A percentile compares a stretch with the other conserved stretches of the same genome.
These are phyloP conservation scores for Teleogryllus occipitalis DNA, from an alignment of 1,140 invertebrate species.

Conservation along the genomic window DNA sequence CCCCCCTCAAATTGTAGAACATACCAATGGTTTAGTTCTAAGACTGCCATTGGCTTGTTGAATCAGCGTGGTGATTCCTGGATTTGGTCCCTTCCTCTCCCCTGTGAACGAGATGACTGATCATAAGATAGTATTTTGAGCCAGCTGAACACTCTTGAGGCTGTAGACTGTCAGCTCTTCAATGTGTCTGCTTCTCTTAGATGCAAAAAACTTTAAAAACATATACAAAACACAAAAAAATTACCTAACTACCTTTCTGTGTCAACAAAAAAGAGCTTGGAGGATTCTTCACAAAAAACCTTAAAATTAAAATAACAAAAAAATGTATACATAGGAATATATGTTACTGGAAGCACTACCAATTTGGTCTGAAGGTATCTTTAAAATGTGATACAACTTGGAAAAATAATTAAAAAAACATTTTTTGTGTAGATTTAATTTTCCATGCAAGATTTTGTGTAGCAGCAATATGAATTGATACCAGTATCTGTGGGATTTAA, in stretches of 20 bases:
- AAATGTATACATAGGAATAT: constrained; percentile 20
- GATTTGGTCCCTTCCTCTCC: constrained; percentile 1
- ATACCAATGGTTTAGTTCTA: neutral
- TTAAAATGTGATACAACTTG: constrained; percentile 18
- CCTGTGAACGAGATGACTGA: constrained; percentile 12
- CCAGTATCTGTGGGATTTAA: constrained; percentile 11
- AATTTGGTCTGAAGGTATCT: constrained; percentile 22
- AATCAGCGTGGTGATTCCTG: neutral
- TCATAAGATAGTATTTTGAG: constrained; percentile 16
- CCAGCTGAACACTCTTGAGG: constrained; percentile 18
- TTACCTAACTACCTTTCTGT: constrained; percentile 20
- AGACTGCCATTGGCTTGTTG: neutral
- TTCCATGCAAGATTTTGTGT: constrained; percentile 21
- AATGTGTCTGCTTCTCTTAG: constrained; percentile 22
- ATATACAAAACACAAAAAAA: constrained; percentile 11
- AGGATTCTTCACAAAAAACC: constrained; percentile 19
- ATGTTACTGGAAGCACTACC: constrained; percentile 22
- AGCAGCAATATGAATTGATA: constrained; percentile 23
- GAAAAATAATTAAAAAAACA: constrained; percentile 13
- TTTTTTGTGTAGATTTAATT: constrained; percentile 20
- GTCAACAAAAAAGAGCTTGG: constrained; percentile 22
- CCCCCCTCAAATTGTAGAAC: neutral
- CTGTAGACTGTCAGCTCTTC: constrained; percentile 22
- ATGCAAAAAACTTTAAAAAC: constrained; percentile 18
- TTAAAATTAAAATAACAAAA: constrained; percentile 20